phyloP scores from a whole-genome alignment of 1,140 invertebrate genomes.

The Aphis gossypii region DNA sequence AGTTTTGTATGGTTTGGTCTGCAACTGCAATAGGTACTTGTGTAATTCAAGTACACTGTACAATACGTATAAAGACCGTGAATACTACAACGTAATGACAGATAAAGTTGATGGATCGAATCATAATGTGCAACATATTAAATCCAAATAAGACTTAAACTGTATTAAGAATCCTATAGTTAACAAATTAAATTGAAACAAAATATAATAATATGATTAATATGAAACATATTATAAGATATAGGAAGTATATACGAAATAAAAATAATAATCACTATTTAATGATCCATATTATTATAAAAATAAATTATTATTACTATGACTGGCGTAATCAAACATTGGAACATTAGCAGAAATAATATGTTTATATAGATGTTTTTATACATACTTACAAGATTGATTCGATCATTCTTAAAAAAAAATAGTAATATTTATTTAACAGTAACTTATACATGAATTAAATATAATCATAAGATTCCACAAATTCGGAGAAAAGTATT shows the following conservation, averaged over 20 bases:
- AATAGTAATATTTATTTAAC: neutral
- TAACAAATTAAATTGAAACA: no score
- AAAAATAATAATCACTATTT: neutral
- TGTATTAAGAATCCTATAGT: neutral
- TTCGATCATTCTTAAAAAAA: neutral
- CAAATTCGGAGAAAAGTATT: neutral
- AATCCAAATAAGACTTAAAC: neutral
- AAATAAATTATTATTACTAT: neutral
- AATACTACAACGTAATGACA: neutral
- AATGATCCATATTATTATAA: neutral
- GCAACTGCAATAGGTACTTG: neutral
- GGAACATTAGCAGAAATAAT: neutral
- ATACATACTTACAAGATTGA: neutral
- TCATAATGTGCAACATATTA: neutral
- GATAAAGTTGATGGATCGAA: neutral
- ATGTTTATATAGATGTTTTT: neutral
- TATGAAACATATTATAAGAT: no score
- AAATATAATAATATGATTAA: no score
- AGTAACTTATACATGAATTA: neutral
- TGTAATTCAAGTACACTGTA: neutral
- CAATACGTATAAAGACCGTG: neutral
- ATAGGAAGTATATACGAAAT: no score
- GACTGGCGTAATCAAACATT: no score
- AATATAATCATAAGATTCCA: neutral
- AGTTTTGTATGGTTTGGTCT: neutral